Base-by-base conservation (phyloP, 1,140 invertebrate genomes). In the Ostrea denselamellosa region DNA sequence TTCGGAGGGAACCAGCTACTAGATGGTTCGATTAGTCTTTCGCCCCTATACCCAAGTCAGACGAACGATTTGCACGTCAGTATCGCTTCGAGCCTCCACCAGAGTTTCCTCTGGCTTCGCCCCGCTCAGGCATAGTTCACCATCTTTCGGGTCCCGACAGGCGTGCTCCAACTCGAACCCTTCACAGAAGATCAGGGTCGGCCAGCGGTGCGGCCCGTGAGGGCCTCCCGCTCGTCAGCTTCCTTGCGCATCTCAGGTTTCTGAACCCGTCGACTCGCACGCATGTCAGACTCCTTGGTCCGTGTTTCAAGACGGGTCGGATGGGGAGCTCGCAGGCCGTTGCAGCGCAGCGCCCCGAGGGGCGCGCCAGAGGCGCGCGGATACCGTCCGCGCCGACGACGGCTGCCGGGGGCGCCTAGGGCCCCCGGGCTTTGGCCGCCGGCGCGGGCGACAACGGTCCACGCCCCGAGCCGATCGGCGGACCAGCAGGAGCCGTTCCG, bases 21-120 rank as follows among this genome's bases (percentile, higher is more conserved):
- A 97, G 97, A 97, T 96, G 96, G 97, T 97, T 97, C 97, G 97
- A 98, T 97, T 97, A 97, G 97, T 97, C 97, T 98, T 97, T 97
- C 97, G 97, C 97, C 97, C 97, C 97, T 97, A 97, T 97, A 97
- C 97, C 96, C 97, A 97, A 96, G 96, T 98, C 96, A 95, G 96
- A 97, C 97, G 97, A 97, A 97, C 97, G 97, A 97, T 97, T 97
- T 97, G 97, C 97, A 97, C 97, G 97, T 97, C 97, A 97, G 97
- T 97, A 97, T 96, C 96, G 97, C 96, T 97, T 95, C 97, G 96
- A 96, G 96, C 97, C 96, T 97, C 97, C 97, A 97, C 96, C 97
- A 97, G 96, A 96, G 97, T 97, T 97, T 97, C n/a, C n/a, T n/a
- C n/a, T n/a, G n/a, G n/a, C n/a, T n/a, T n/a, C n/a, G n/a, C n/a